Evolutionary conservation across 2,888 invertebrate species (phyloP).

Genomic region (Drosophila lacicola): DNA sequence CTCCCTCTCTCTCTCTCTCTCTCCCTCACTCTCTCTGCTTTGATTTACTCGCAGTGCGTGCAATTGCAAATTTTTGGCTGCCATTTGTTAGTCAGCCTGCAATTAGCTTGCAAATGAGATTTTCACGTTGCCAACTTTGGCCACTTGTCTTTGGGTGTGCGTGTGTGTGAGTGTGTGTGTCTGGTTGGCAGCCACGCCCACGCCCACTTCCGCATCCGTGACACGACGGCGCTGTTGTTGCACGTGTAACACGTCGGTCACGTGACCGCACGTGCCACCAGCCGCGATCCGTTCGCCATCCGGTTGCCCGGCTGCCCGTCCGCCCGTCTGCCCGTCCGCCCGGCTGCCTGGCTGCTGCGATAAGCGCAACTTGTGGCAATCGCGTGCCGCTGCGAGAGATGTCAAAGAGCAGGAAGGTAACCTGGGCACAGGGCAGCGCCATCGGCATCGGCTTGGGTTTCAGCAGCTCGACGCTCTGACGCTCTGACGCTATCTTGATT

Average conservation of each 20-base stretch:
- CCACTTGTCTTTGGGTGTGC: conserved; percentile 21
- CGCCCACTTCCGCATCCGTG: conserved; percentile 45
- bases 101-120: conserved; percentile 71
- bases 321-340: conserved; percentile 32
- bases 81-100: conserved; percentile 55
- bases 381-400: conserved; percentile 55
- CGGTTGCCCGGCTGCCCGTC: conserved; percentile 7
- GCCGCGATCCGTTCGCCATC: conserved; percentile 18
- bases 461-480: conserved; percentile 32
- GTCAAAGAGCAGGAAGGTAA: conserved; percentile 67
- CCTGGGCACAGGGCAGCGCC: conserved; percentile 7
- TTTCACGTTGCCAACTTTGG: conserved; percentile 24
- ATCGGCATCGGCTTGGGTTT: conserved; percentile 46
- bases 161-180: conserved; percentile 4
- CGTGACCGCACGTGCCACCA: conserved; percentile 78
- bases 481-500: conserved; percentile 51
- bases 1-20: neutral
- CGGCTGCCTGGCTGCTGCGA: conserved; percentile 58
- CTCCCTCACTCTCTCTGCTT: neutral
- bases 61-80: conserved; percentile 37
- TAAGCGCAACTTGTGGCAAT: conserved; percentile 71
- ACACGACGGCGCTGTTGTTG: conserved; percentile 38
- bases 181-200: conserved; percentile 49
- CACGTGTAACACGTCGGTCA: conserved; percentile 79
- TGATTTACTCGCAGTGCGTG: conserved; percentile 37